Percentiles rank a stretch among this genome's conserved stretches.
Evolutionary conservation across 1,140 invertebrate species (phyloP).

Genomic region (Melitaea cinxia): DNA sequence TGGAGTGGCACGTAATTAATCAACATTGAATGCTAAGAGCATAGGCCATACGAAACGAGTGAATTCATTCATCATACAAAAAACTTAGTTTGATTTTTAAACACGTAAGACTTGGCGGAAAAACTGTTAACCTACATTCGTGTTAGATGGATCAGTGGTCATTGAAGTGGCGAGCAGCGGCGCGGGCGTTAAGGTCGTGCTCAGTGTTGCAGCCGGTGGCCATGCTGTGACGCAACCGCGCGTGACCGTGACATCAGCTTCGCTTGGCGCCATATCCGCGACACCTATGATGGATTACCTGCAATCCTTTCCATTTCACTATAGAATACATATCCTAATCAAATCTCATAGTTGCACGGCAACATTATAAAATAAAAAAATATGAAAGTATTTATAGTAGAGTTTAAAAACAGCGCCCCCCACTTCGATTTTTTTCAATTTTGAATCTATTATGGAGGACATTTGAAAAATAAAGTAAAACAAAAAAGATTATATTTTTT

Average conservation of each 20-base stretch:
- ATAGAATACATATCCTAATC: neutral
- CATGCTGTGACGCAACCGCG: conserved; percentile 44
- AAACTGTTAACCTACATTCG: conserved; percentile 30
- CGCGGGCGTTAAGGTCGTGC: conserved; percentile 41
- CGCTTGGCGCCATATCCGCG: conserved; percentile 37
- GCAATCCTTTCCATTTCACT: conserved; percentile 32
- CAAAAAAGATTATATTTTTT: too few species aligned
- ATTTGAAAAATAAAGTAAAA: too few species aligned
- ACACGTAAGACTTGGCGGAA: conserved; percentile 16
- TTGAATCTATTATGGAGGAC: too few species aligned
- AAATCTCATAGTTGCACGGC: neutral
- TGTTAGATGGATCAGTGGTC: conserved; percentile 23
- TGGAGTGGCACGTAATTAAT: neutral
- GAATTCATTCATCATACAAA: neutral
- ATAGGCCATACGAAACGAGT: neutral
- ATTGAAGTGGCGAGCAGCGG: conserved; percentile 26
- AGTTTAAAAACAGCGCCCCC: too few species aligned
- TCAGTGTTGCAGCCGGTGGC: conserved; percentile 31
- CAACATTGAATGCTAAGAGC: neutral
- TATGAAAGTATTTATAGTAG: too few species aligned
- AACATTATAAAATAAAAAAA: too few species aligned
- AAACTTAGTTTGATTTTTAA: neutral
- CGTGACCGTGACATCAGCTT: conserved; percentile 46
- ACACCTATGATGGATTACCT: conserved; percentile 45
- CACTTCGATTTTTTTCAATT: neutral